Conservation (phyloP, 1,140 invertebrate species). For the Microplitis demolitor region DNA sequence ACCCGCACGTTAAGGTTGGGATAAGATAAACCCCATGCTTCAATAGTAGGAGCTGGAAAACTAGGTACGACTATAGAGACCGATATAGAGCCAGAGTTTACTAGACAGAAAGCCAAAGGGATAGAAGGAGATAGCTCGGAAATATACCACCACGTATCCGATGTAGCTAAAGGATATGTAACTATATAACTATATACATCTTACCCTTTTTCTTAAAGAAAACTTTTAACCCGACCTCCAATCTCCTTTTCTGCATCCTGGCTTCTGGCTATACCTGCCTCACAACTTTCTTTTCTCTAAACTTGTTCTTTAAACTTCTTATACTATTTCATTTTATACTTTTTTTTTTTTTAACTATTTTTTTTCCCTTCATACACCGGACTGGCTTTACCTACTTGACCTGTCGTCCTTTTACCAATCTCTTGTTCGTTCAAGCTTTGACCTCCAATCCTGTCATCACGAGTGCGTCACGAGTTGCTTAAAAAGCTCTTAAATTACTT, state of each 20-base stretch:
- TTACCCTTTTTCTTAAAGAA: not conserved
- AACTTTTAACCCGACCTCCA: not conserved
- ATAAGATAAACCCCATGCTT: constrained; percentile 33
- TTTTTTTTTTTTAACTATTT: not conserved
- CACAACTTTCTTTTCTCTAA: not conserved
- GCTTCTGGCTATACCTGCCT: not conserved
- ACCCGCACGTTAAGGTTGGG: constrained; percentile 22
- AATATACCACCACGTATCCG: too few species aligned
- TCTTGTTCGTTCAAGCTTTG: too few species aligned
- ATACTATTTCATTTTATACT: not conserved
- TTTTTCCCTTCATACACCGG: not conserved
- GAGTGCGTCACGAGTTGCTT: too few species aligned
- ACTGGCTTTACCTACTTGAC: too few species aligned
- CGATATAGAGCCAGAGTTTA: not conserved
- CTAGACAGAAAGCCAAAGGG: not conserved
- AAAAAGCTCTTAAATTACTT: too few species aligned
- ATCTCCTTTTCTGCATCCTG: not conserved
- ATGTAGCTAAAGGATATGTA: not conserved
- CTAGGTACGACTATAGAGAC: not conserved
- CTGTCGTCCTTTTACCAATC: too few species aligned
- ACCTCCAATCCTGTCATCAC: too few species aligned
- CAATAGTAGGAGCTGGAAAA: not conserved
- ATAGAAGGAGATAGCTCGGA: too few species aligned
- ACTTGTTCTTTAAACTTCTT: not conserved
- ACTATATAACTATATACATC: not conserved